Percentiles rank a stretch among this genome's conserved stretches.
phyloP scores from a whole-genome alignment of 2,797 vertebrate genomes.

The Spinus pinus region DNA sequence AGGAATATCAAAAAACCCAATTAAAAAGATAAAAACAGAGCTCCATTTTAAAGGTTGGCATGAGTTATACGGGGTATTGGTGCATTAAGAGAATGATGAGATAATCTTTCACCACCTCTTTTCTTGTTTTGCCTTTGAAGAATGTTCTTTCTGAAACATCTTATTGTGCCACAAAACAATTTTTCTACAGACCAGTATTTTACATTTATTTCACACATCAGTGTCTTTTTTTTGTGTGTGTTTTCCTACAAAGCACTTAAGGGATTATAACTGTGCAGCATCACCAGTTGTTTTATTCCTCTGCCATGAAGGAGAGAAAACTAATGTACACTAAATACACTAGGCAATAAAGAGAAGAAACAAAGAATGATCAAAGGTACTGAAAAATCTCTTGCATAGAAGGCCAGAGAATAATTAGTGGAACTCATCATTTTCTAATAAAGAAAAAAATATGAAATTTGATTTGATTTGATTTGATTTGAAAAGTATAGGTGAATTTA shows the following conservation, averaged over 20 bases:
- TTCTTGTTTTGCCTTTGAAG: neutral
- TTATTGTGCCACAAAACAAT: neutral
- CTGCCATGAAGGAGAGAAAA: neutral
- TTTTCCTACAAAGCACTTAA: neutral
- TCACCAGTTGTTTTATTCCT: neutral
- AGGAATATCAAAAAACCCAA: neutral
- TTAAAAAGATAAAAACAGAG: neutral
- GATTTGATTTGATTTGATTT: neutral
- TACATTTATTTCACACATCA: neutral
- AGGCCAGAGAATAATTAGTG: neutral
- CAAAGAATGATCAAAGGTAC: neutral
- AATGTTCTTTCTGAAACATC: neutral
- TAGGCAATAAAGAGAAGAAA: constrained; percentile 1
- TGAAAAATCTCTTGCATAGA: neutral
- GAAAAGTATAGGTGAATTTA: neutral
- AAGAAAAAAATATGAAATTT: neutral
- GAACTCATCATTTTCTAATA: neutral
- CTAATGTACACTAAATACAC: neutral
- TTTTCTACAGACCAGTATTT: neutral
- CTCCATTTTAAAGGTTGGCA: neutral
- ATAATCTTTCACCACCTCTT: neutral
- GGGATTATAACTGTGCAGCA: neutral
- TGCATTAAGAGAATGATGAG: neutral
- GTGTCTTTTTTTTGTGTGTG: neutral
- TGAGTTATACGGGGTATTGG: neutral